phyloP scores from a whole-genome alignment of 1,140 invertebrate genomes.

The Lepidurus couesii region DNA sequence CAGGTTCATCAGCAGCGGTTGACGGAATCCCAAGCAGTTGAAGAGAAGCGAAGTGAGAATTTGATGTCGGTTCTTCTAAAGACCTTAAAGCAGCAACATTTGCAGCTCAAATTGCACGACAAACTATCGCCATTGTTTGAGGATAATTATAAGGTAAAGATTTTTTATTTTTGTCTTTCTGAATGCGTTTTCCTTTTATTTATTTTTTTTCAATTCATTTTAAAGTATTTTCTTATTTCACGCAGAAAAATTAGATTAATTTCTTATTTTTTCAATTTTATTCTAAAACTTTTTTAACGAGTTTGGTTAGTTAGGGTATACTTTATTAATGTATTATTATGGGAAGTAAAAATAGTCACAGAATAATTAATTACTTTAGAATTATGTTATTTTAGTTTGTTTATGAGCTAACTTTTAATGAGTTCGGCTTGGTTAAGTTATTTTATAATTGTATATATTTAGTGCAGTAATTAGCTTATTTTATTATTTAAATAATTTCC shows the following conservation, averaged over 20 bases:
- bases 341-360: constrained; percentile 1
- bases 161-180: background rate
- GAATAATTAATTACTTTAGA: background rate
- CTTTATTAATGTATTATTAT: background rate
- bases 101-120: constrained; percentile 4
- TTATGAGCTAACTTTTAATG: background rate
- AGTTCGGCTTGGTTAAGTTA: background rate
- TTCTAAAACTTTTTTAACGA: background rate
- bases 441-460: too few relatives aligned
- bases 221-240: too few relatives aligned
- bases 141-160: background rate
- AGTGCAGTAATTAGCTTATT: too few relatives aligned
- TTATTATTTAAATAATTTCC: too few relatives aligned
- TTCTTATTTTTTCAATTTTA: constrained; percentile 19
- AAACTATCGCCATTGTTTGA: background rate
- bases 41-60: background rate
- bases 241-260: background rate
- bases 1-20: background rate
- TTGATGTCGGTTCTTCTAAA: background rate
- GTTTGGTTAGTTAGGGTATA: background rate
- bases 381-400: background rate
- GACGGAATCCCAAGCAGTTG: background rate
- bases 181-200: background rate
- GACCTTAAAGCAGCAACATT: background rate
- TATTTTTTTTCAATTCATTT: background rate